A percentile compares a stretch with the other conserved stretches of the same genome.
Evolutionary conservation across 2,797 vertebrate genomes (phyloP).

Genomic region (Phrynocephalus guinanensis): DNA sequence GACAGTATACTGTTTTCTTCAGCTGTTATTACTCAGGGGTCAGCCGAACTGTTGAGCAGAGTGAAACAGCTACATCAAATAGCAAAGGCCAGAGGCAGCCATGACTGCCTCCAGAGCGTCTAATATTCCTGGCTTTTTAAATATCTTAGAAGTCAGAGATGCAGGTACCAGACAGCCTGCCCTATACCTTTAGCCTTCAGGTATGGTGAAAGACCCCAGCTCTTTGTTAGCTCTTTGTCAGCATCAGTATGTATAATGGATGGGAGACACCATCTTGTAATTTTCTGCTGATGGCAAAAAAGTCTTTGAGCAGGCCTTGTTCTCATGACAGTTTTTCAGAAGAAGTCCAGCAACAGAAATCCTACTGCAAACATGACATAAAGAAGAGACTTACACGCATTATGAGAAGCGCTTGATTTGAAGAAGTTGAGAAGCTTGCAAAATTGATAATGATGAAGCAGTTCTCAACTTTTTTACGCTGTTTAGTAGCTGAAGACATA

Average conservation of each 20-base stretch:
- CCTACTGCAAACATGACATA: constrained; percentile 13
- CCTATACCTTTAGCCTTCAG: background rate
- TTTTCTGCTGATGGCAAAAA: background rate
- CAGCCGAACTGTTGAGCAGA: background rate
- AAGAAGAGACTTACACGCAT: constrained; percentile 26
- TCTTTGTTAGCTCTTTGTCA: background rate
- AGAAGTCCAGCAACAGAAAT: background rate
- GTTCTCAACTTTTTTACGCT: constrained; percentile 4
- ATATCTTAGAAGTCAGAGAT: background rate
- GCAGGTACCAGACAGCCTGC: background rate
- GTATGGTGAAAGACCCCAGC: background rate
- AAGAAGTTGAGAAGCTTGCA: constrained; percentile 18
- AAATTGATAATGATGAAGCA: constrained; percentile 31
- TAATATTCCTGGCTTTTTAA: background rate
- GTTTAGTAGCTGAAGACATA: too few relatives aligned
- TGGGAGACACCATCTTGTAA: background rate
- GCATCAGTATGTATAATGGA: background rate
- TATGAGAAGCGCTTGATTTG: constrained; percentile 30
- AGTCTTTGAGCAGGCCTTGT: background rate
- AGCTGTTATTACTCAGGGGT: background rate
- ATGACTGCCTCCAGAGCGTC: background rate
- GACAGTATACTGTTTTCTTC: too few relatives aligned
- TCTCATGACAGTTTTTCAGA: constrained; percentile 12
- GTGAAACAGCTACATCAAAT: background rate
- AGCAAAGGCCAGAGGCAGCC: background rate